Base-by-base conservation (phyloP, 2,797 vertebrate genomes). In the Arremon brunneinucha region DNA sequence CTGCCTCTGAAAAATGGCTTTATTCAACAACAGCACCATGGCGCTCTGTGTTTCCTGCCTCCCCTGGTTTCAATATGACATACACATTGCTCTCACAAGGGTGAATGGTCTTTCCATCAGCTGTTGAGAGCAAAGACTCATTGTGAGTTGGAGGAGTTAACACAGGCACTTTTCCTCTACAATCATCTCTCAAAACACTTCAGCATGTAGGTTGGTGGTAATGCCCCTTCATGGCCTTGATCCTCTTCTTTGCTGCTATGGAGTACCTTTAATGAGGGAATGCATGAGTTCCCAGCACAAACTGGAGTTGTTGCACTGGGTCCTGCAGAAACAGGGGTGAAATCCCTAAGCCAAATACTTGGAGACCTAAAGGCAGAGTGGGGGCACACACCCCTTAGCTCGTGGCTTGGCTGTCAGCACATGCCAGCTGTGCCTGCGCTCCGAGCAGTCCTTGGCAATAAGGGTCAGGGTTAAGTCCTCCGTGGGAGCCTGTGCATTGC, bases 1-100 rank as follows among this genome's bases (percentile, higher is more conserved):
- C 41, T 3, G 20, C 72, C 75, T 91, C 81, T 87, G 57, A 78
- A 80, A 92, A 92, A 89, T 37, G 13, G 3, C 43, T 85, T 92
- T 85, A 39, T 92, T 93, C 65, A 92, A 69, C 50, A 87, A 24
- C 1, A 27, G 64, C 71, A 93, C 60, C 81, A 2, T 30, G 46
- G 46, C 68, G 41, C 39, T 91, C 62, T 87, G 52, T 39, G 44
- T 56, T 92, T 90, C 92, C 86, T 89, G 52, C 67, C 63, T 87
- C 53, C 62, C 56, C 26, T 39, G 26, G 18, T 39, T 79, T 85
- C 87, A 60, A 24, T 62, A 56, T 10, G 59, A 67, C 35, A 26
- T 5, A 16, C 0, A 9, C 1, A 3, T 67, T 83, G 37, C 28
- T 83, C 8, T 80, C 35, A 8, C 3, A 3, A 60, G 44, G 32